These are phyloP conservation scores for Sakesphorus luctuosus DNA, from an alignment of 2,113 vertebrate species.

Conservation along the genomic window DNA sequence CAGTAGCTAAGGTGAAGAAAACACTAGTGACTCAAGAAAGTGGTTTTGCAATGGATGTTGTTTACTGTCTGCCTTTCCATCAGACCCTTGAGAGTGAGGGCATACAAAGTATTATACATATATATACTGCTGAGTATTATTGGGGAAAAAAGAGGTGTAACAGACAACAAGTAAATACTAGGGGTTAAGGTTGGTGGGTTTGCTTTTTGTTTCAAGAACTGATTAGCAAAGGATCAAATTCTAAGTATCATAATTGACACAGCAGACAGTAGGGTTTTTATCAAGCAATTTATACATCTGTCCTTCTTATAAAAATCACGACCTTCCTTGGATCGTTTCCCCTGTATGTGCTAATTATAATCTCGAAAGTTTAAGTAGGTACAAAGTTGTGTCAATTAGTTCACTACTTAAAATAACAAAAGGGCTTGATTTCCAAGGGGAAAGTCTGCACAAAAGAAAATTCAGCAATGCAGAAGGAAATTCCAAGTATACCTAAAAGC, in stretches of 20 bases:
- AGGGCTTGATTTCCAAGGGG: neutral
- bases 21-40: neutral
- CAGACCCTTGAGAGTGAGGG: neutral
- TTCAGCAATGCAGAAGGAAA: neutral
- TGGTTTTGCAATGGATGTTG: neutral
- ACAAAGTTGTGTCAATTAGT: neutral
- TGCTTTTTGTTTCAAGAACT: neutral
- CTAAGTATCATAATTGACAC: neutral
- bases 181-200: neutral
- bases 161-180: conserved; percentile 70
- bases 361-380: neutral
- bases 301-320: neutral
- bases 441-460: neutral
- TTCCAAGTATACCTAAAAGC: neutral
- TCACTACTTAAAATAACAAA: conserved; percentile 16
- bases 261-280: neutral
- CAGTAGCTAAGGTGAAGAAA: neutral
- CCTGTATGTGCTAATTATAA: conserved; percentile 5
- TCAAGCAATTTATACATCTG: neutral
- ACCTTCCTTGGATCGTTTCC: neutral
- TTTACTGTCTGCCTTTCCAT: conserved; percentile 64
- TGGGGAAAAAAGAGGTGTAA: conserved; percentile 71
- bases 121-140: conserved; percentile 75
- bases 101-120: neutral
- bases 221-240: neutral